Percentiles rank a stretch among this genome's conserved stretches.
These are phyloP conservation scores for Spinus olivaceus DNA, from an alignment of 2,797 vertebrate species.

Conservation along the genomic window DNA sequence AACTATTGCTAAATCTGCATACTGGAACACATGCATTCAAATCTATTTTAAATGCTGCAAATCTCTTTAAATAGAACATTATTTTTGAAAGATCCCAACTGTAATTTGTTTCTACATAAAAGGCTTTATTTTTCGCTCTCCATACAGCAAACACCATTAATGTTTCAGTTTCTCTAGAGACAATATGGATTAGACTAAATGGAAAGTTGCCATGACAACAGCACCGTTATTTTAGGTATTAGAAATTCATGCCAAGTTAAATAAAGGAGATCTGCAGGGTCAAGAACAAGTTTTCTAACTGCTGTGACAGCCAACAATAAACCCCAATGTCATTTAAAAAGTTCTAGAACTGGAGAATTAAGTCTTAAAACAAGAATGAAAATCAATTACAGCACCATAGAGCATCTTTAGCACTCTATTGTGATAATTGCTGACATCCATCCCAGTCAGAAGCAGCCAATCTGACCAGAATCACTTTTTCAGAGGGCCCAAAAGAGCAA, in stretches of 20 bases:
- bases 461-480: background rate
- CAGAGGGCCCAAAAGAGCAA: background rate
- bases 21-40: constrained; percentile 17
- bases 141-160: constrained; percentile 77
- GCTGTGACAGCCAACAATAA: constrained; percentile 53
- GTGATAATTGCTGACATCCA: background rate
- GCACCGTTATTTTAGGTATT: constrained; percentile 76
- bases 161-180: constrained; percentile 72
- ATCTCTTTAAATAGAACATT: constrained; percentile 59
- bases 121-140: constrained; percentile 69
- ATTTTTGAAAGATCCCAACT: constrained; percentile 52
- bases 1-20: constrained; percentile 23
- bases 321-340: constrained; percentile 32
- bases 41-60: constrained; percentile 62
- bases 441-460: background rate
- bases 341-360: constrained; percentile 37
- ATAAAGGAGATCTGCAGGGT: constrained; percentile 50
- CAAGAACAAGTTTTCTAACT: constrained; percentile 56
- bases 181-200: constrained; percentile 69
- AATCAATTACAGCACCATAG: background rate
- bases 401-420: background rate
- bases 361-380: constrained; percentile 25
- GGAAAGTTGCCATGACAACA: constrained; percentile 82
- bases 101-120: constrained; percentile 62
- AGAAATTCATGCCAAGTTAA: constrained; percentile 71